Evolutionary conservation across 1,140 invertebrate species (phyloP).

Genomic region (Caerostris darwini): DNA sequence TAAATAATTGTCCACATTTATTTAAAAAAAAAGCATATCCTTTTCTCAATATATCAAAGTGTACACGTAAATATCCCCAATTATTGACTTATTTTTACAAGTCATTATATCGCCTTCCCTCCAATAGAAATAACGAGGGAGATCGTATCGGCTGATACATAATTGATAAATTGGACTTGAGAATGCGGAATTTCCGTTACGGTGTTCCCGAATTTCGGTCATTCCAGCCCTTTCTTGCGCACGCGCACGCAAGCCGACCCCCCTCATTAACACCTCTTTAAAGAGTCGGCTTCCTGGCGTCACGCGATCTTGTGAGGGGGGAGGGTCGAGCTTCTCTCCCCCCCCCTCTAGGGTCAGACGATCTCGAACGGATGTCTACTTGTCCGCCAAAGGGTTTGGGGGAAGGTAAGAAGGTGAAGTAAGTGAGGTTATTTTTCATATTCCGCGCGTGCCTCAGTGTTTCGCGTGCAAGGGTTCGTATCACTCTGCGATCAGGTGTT

Average conservation of each 20-base stretch:
- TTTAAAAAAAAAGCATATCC: too few species aligned
- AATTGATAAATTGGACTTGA: background rate
- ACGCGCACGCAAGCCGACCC: background rate
- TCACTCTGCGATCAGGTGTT: background rate
- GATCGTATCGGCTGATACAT: background rate
- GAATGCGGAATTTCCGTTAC: constrained; percentile 34
- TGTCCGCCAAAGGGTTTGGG: background rate
- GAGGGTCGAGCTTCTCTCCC: background rate
- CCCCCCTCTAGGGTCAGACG: background rate
- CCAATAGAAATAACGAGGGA: background rate
- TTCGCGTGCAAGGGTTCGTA: background rate
- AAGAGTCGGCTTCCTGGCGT: background rate
- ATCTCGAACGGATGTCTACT: background rate
- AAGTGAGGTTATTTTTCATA: background rate
- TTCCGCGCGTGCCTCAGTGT: background rate
- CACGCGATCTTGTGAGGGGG: background rate
- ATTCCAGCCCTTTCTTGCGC: background rate
- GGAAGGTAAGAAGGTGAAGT: background rate
- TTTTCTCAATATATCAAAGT: too few species aligned
- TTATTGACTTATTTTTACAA: too few species aligned
- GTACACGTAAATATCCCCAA: too few species aligned
- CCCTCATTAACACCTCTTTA: constrained; percentile 21
- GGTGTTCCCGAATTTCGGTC: background rate
- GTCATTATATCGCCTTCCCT: too few species aligned
- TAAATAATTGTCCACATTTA: too few species aligned